phyloP scores from a whole-genome alignment of 2,888 invertebrate genomes.

The Silvanus unidentatus region DNA sequence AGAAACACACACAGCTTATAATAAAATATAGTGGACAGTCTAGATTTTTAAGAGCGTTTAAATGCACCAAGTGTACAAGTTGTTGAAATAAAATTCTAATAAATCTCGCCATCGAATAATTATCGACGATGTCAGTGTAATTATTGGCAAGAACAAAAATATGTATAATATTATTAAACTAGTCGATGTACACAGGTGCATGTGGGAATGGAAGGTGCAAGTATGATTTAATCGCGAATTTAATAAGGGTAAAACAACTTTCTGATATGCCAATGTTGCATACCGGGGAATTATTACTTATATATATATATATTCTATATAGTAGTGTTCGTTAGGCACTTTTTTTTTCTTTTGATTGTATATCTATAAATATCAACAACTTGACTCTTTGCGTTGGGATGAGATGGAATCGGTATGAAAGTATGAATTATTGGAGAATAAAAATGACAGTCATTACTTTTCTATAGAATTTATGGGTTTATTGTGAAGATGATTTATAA shows the following conservation, averaged over 20 bases:
- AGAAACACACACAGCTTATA: no score
- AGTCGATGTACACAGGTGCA: conserved; percentile 23
- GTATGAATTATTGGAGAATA: conserved; percentile 2
- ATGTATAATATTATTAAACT: conserved; percentile 24
- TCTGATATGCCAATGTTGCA: conserved; percentile 16
- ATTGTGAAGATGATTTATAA: neutral
- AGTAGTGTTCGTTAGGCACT: conserved; percentile 9
- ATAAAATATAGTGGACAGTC: no score
- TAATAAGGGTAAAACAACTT: conserved; percentile 24
- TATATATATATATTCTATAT: neutral
- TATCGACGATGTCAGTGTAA: conserved; percentile 23
- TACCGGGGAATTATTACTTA: conserved; percentile 17
- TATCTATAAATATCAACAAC: conserved; percentile 12
- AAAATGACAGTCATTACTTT: conserved; percentile 6
- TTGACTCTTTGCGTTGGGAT: conserved; percentile 6
- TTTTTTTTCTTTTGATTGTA: conserved; percentile 5
- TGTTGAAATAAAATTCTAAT: conserved; percentile 29
- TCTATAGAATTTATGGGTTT: neutral
- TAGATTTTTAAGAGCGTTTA: no score
- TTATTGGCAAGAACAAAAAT: conserved; percentile 23
- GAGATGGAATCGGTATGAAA: conserved; percentile 6
- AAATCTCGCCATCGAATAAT: conserved; percentile 26
- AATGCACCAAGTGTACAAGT: conserved; percentile 15
- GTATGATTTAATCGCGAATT: conserved; percentile 21
- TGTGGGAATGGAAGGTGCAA: conserved; percentile 23